Base-by-base conservation (phyloP, 2,888 invertebrate genomes). In the Synanthedon formicaeformis region DNA sequence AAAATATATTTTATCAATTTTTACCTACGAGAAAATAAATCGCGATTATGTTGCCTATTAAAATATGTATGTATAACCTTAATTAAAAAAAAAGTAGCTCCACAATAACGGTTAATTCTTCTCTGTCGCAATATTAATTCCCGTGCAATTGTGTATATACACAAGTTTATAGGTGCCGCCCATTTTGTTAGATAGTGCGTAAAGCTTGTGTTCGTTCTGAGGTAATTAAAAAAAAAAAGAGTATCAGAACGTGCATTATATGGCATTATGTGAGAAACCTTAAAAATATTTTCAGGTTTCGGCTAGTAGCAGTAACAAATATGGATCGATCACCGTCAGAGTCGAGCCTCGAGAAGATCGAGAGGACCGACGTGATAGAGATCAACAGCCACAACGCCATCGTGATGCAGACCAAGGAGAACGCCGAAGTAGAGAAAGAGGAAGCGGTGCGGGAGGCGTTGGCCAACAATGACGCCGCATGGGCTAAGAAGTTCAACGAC, bases 261-360 rank as follows among this genome's bases (percentile, higher is more conserved):
- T n/a, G n/a, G n/a, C n/a, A n/a, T 6, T 1, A 50, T 11, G 11
- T 16, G 12, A 18, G 27, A 10, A 5, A 34, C 27, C 27, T 2
- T 34, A 8, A 10, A 8, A 5, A 34, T 34, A 45, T 45, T 48
- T 18, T 18, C 54, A 90, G 93, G 61, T 93, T 92, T 76, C 91
- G 92, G 57, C 80, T 94, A 56, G 93, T 94, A 89, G 91, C 94
- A 0, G 82, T 91, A 55, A 91, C 91, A 10, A 91, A 90, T 50
- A 92, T 93, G 90, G 93, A 94, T 62, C 88, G 92, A 45, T 93
- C 93, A 53, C 93, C 94, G 0, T 94, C 94, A 5, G 94, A 95
- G 61, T 90, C 91, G 2, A 94, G 92, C 69, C 81, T 94, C 4
- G 95, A 95, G 66, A 93, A 92, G 75, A 91, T 92, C 16, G 93